Evolutionary conservation across 2,797 vertebrate genomes (phyloP), one percentile per base, ranked within the genome.

Genomic region (Sebastes steindachneri): DNA sequence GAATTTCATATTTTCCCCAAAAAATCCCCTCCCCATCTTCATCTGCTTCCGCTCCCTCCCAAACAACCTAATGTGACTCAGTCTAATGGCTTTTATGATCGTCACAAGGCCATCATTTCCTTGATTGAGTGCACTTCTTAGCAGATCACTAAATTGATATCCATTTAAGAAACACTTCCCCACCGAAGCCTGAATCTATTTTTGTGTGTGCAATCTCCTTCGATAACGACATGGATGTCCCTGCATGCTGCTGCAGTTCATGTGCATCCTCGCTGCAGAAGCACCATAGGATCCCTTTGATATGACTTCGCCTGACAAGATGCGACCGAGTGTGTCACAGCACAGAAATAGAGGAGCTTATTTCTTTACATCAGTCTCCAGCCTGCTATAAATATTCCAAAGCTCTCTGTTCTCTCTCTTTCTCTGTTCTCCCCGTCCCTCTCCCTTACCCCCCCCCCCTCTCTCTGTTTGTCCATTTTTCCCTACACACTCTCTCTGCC

Each of bases 301-400:
- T 83, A 54, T 88, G 86, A 89, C 86, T 85, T 8, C n/a, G 79
- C 57, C 84, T 90, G 91, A 91, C 91, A 26, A 77, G 88, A 87
- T 84, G 77, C 76, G 59, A 72, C 75, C 65, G 33, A 73, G 90
- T 91, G 90, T 89, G 89, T 83, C 88, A 85, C 76, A 64, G 86
- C 84, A 73, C 84, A 75, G 86, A 92, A 90, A 91, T 86, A 89
- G 90, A 90, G 86, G 73, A 94, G 90, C 92, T 93, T 91, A 89
- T 93, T 94, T 93, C 88, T 91, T 89, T 75, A 75, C 86, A 88
- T 88, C 82, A 77, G 79, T 88, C 86, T 87, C 72, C 78, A 85
- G 79, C 84, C 72, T 77, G 88, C 93, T 93, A 94, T 93, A 93
- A 94, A 94, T 95, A 94, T 86, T 86, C 87, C 86, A 86, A 84